Conservation (phyloP, 2,113 vertebrate genomes). For the Corapipo altera region DNA sequence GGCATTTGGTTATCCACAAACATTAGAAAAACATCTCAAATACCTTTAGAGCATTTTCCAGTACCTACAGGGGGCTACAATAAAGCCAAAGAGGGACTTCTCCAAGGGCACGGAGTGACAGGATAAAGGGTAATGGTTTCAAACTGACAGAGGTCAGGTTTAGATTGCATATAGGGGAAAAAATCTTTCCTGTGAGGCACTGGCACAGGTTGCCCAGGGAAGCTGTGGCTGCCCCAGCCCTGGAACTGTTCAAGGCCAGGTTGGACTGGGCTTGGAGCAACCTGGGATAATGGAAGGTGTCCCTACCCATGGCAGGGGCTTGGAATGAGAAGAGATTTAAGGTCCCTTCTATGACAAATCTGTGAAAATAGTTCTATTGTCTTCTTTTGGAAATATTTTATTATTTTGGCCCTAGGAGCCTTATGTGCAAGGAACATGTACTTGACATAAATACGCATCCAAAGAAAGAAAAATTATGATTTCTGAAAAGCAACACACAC, state of each 20-base stretch:
- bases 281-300: rapidly evolving
- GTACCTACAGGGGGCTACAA: background rate
- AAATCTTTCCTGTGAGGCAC: background rate
- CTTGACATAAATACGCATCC: background rate
- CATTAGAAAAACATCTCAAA: background rate
- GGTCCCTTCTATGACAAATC: background rate
- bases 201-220: background rate
- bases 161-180: background rate
- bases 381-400: background rate
- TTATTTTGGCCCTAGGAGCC: background rate
- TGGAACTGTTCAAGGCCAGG: background rate
- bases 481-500: background rate
- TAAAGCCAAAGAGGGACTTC: background rate
- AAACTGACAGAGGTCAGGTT: background rate
- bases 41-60: background rate
- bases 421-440: background rate
- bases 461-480: background rate
- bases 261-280: background rate
- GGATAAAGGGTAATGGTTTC: background rate
- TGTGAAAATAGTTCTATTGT: background rate
- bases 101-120: background rate
- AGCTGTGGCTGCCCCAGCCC: background rate
- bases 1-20: background rate
- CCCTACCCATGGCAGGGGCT: background rate
- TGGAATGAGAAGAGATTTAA: background rate